Evolutionary conservation across 2,888 invertebrate genomes (phyloP).

Genomic region (Metacarcinus magister): DNA sequence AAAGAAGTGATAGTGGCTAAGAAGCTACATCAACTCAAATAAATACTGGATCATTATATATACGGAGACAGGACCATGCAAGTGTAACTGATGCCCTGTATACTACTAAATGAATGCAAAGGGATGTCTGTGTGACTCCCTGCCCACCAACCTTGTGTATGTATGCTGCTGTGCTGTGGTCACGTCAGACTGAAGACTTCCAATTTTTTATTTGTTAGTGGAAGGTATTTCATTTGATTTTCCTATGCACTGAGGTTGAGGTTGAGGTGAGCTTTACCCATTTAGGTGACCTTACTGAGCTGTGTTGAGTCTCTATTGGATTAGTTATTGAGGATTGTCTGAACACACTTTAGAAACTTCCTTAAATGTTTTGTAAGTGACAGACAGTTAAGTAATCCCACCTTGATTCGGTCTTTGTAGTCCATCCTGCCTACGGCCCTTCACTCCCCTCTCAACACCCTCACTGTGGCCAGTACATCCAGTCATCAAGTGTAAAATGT

Average conservation of each 20-base stretch:
- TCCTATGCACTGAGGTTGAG: too few relatives aligned
- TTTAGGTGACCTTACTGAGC: slow-evolving; percentile 9
- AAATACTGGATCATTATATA: too few relatives aligned
- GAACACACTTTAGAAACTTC: slow-evolving; percentile 38
- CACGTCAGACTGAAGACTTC: not conserved
- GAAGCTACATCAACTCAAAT: too few relatives aligned
- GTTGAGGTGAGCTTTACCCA: not conserved
- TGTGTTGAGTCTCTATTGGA: not conserved
- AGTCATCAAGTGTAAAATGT: slow-evolving; percentile 42
- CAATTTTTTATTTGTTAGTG: slow-evolving; percentile 53
- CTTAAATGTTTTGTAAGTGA: slow-evolving; percentile 65
- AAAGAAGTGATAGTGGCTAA: too few relatives aligned
- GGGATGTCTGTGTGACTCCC: too few relatives aligned
- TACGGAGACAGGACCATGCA: too few relatives aligned
- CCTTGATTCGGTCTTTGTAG: slow-evolving; percentile 68
- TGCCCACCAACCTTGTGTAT: not conserved
- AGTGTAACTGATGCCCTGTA: too few relatives aligned
- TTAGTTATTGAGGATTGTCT: slow-evolving; percentile 34
- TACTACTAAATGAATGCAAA: too few relatives aligned
- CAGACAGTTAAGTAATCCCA: slow-evolving; percentile 43
- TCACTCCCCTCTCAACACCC: slow-evolving; percentile 56
- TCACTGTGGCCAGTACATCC: slow-evolving; percentile 72
- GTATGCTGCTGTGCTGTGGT: not conserved
- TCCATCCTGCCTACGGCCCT: slow-evolving; percentile 54
- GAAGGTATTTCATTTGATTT: not conserved